A percentile compares a stretch with the other conserved stretches of the same genome.
These are phyloP conservation scores for Strigamia maritima DNA, from an alignment of 2,888 invertebrate genomes.

Conservation along the genomic window DNA sequence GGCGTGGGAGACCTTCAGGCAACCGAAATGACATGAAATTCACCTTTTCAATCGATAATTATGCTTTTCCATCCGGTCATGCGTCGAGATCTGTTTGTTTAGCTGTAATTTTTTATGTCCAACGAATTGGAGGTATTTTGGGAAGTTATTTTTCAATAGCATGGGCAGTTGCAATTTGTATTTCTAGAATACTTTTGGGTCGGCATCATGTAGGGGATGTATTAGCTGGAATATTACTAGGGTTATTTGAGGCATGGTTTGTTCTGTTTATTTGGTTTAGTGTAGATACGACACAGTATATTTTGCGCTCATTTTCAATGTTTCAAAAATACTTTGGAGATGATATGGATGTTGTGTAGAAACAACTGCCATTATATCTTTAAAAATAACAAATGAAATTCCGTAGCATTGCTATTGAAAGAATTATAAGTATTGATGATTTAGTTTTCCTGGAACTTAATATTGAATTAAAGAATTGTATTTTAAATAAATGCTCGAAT, in stretches of 20 bases:
- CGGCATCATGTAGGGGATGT: slow-evolving; percentile 87
- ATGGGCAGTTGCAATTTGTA: slow-evolving; percentile 71
- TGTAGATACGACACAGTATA: background rate
- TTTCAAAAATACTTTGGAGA: background rate
- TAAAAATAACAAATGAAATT: too few relatives aligned
- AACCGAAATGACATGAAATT: slow-evolving; percentile 66
- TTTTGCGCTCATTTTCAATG: background rate
- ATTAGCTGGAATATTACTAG: slow-evolving; percentile 68
- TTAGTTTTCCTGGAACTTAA: too few relatives aligned
- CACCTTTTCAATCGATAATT: slow-evolving; percentile 77
- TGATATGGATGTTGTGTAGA: background rate
- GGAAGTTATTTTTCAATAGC: slow-evolving; percentile 56
- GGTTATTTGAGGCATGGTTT: slow-evolving; percentile 64
- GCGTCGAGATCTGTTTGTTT: slow-evolving; percentile 78
- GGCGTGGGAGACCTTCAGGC: slow-evolving; percentile 70
- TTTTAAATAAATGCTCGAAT: too few relatives aligned
- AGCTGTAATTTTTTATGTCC: slow-evolving; percentile 58
- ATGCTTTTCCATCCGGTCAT: slow-evolving; percentile 92
- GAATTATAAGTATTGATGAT: too few relatives aligned
- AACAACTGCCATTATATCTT: too few relatives aligned
- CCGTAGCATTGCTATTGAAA: too few relatives aligned
- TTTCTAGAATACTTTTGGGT: slow-evolving; percentile 76
- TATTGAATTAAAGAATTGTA: too few relatives aligned
- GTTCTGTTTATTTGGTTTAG: slow-evolving; percentile 68
- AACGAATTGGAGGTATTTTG: slow-evolving; percentile 29